Base-by-base conservation (phyloP, 2,797 vertebrate species). In the Apogon hyalosoma region DNA sequence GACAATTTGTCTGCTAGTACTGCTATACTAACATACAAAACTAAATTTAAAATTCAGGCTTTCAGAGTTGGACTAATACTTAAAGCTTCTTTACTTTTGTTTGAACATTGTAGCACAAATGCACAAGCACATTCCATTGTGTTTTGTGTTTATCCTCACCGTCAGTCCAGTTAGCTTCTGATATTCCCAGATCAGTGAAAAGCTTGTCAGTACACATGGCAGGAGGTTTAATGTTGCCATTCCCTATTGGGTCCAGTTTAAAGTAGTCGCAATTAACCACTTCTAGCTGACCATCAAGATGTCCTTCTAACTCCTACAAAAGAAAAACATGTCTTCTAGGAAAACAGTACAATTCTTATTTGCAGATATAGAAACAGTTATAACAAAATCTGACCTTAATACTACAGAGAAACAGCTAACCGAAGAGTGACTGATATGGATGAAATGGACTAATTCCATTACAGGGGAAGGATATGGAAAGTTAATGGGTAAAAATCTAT, bases 261-360 rank as follows among this genome's bases (percentile, higher is more conserved):
- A 96, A 97, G 88, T 93, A 98, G 86, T 98, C 95, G 89, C 95
- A 96, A 16, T 97, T 83, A 71, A 97, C 63, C 60, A 97, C 95
- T 71, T 95, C 90, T 28, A 99, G 86, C 56, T 93, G 94, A 63
- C 95, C 95, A 70, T 92, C 87, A 75, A 94, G 51, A 2, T 4
- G 83, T 2, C 63, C 68, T 80, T 95, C 91, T 88, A 98, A 74
- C 14, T 86, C 92, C 97, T 99, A 77, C 14, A 63, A 85, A 46
- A 74, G n/a, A 3, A 52, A 56, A 69, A 42, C 14, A 57, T 5
- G 31, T 4, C 31, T 33, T 33, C 31, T 1, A 33, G 6, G 31
- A 33, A 6, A 33, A 36, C 33, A 36, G 33, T 8, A 8, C 33
- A 36, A 36, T 36, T 36, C 33, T 36, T 8, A 3, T 36, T 36